These are phyloP conservation scores for Eristalis arbustorum DNA, from an alignment of 2,888 invertebrate genomes.

Conservation along the genomic window DNA sequence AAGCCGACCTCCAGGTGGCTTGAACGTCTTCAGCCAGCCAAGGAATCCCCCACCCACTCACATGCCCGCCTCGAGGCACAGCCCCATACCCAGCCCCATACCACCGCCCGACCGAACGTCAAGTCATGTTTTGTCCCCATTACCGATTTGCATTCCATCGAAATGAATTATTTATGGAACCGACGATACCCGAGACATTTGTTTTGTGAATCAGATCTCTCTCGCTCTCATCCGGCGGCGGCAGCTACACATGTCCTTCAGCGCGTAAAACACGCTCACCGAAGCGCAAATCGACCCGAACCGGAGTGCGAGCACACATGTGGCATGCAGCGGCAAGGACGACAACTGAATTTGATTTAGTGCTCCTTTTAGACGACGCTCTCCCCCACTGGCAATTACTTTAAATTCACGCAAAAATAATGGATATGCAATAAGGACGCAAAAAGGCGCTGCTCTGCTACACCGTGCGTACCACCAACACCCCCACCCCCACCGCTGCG, in stretches of 20 bases:
- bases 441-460: background rate
- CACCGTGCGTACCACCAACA: background rate
- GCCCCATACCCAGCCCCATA: too few species aligned
- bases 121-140: background rate
- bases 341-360: constrained; percentile 69
- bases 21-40: too few species aligned
- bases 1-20: too few species aligned
- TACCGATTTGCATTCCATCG: constrained; percentile 55
- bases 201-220: constrained; percentile 64
- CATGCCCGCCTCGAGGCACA: too few species aligned
- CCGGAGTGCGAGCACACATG: background rate
- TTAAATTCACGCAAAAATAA: constrained; percentile 68
- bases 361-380: constrained; percentile 61
- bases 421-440: constrained; percentile 64
- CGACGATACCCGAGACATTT: constrained; percentile 50
- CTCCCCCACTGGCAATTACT: constrained; percentile 58
- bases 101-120: too few species aligned
- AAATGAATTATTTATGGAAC: constrained; percentile 68
- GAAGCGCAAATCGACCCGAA: constrained; percentile 42
- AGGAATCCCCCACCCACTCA: too few species aligned
- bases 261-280: constrained; percentile 34
- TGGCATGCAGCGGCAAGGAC: constrained; percentile 7
- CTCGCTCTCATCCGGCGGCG: too few species aligned
- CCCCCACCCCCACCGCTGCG: background rate
- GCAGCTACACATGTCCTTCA: constrained; percentile 55